These are phyloP conservation scores for Acleris laterana DNA, from an alignment of 2,888 invertebrate species.

Conservation along the genomic window DNA sequence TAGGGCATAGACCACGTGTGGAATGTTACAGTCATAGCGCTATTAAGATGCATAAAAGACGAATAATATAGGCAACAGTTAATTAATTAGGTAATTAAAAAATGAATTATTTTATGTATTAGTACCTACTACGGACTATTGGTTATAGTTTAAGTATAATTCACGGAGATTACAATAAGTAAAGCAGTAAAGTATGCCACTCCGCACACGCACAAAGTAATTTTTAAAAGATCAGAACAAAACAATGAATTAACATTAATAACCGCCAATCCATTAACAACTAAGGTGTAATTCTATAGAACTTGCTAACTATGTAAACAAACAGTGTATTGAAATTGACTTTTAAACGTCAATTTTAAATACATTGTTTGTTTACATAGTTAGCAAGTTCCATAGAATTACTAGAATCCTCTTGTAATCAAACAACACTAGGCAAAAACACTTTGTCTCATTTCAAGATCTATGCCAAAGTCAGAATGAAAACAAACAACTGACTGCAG, in stretches of 20 bases:
- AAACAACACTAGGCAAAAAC: conserved; percentile 61
- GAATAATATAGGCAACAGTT: background rate
- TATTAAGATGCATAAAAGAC: background rate
- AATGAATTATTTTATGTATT: too few relatives aligned
- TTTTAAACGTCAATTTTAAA: too few relatives aligned
- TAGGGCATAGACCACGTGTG: conserved; percentile 30
- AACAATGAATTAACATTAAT: background rate
- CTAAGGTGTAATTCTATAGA: too few relatives aligned
- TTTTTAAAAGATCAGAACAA: background rate
- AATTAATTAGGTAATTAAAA: too few relatives aligned
- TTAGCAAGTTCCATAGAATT: too few relatives aligned
- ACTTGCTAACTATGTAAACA: too few relatives aligned
- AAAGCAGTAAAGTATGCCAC: too few relatives aligned
- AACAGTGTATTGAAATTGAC: too few relatives aligned
- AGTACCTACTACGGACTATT: too few relatives aligned
- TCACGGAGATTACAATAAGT: too few relatives aligned
- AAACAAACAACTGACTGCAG: conserved; percentile 74
- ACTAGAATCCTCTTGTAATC: conserved; percentile 51
- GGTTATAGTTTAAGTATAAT: too few relatives aligned
- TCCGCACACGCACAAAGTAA: background rate
- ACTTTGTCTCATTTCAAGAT: conserved; percentile 72
- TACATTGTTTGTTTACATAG: too few relatives aligned
- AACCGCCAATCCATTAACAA: conserved; percentile 52
- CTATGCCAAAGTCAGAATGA: conserved; percentile 73
- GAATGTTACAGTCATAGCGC: conserved; percentile 17